Evolutionary conservation across 1,140 invertebrate species (phyloP).

Genomic region (Paraescarpia echinospica): DNA sequence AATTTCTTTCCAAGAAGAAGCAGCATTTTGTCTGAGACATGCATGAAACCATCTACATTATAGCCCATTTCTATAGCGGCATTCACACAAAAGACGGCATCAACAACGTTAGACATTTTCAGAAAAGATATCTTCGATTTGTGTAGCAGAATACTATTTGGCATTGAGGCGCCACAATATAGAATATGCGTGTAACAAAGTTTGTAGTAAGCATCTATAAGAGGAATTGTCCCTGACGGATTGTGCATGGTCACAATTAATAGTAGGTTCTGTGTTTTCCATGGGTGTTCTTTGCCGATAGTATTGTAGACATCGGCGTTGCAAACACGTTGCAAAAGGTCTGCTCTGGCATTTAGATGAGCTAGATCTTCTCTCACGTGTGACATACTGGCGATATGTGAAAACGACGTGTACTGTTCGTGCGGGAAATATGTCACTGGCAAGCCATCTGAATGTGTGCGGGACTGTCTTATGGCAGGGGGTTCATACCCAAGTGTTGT

Average conservation of each 20-base stretch:
- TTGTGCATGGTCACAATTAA: slow-evolving; percentile 16
- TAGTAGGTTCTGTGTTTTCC: slow-evolving; percentile 2
- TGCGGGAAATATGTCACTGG: slow-evolving; percentile 22
- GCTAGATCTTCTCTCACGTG: slow-evolving; percentile 4
- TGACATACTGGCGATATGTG: not conserved
- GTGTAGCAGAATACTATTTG: not conserved
- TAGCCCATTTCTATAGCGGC: not conserved
- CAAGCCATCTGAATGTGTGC: not conserved
- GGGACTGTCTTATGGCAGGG: not conserved
- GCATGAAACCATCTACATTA: not conserved
- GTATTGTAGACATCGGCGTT: not conserved
- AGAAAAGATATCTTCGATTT: slow-evolving; percentile 25
- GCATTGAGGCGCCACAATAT: slow-evolving; percentile 18
- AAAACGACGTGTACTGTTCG: slow-evolving; percentile 22
- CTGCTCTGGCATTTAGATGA: not conserved
- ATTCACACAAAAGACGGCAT: not conserved
- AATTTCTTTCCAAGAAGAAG: no score
- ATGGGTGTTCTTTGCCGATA: not conserved
- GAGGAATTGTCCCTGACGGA: slow-evolving; percentile 14
- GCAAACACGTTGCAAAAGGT: not conserved
- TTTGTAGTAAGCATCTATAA: slow-evolving; percentile 17
- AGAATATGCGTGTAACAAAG: slow-evolving; percentile 23
- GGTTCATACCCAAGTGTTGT: slow-evolving; percentile 28
- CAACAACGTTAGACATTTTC: not conserved
- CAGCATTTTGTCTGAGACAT: not conserved